Conservation (phyloP, 2,797 vertebrate species). For the Pampus argenteus region DNA sequence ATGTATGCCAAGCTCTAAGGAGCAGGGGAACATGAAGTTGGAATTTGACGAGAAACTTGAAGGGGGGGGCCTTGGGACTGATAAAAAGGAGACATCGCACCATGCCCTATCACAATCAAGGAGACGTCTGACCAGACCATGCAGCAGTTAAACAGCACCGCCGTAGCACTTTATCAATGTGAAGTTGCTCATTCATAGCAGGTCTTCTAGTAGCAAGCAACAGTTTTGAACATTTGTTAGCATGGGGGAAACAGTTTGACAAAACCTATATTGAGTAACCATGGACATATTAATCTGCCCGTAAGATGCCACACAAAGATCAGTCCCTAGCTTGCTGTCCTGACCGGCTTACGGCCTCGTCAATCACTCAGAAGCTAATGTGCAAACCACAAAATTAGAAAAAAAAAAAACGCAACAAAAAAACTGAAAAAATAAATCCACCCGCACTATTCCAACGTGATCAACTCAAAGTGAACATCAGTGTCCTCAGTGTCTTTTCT, state of each 20-base stretch:
- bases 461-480: constrained; percentile 74
- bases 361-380: constrained; percentile 80
- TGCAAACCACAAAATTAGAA: constrained; percentile 82
- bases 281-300: constrained; percentile 42
- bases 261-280: constrained; percentile 55
- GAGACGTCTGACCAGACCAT: constrained; percentile 47
- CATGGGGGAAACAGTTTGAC: constrained; percentile 38
- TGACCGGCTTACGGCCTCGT: constrained; percentile 56
- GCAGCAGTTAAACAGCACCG: constrained; percentile 55
- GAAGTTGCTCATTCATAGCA: constrained; percentile 38
- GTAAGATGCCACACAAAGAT: constrained; percentile 33
- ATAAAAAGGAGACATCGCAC: constrained; percentile 28
- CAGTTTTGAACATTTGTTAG: constrained; percentile 32
- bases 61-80: constrained; percentile 10
- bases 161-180: constrained; percentile 51
- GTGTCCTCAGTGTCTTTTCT: constrained; percentile 75
- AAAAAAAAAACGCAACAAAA: constrained; percentile 31
- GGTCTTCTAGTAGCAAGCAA: constrained; percentile 37
- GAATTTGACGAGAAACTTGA: constrained; percentile 22
- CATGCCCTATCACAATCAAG: constrained; percentile 22
- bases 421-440: constrained; percentile 48
- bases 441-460: constrained; percentile 70
- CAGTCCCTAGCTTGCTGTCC: constrained; percentile 60
- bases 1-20: constrained; percentile 2
- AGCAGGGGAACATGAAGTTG: not conserved